A percentile compares a stretch with the other conserved stretches of the same genome.
Evolutionary conservation across 1,140 invertebrate genomes (phyloP).

Genomic region (Listronotus oregonensis): DNA sequence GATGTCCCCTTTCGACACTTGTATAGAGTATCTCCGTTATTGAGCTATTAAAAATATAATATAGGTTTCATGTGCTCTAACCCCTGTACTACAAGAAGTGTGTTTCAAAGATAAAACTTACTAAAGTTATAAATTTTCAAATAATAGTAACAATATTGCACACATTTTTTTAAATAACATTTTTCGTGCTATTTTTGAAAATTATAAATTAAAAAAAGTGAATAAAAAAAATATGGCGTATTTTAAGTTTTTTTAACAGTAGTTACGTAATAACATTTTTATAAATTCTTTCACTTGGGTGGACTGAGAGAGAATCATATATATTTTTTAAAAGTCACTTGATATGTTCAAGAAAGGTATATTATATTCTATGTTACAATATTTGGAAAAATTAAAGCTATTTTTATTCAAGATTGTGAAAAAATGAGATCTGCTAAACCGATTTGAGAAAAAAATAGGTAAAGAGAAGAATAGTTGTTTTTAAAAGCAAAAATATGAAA

Average conservation of each 20-base stretch:
- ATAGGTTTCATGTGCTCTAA: too few relatives aligned
- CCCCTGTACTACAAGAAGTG: not conserved
- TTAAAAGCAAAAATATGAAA: not conserved
- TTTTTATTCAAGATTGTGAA: constrained; percentile 13
- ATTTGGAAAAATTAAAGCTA: constrained; percentile 36
- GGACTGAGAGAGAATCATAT: constrained; percentile 22
- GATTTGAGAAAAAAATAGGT: constrained; percentile 9
- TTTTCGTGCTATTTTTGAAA: constrained; percentile 34
- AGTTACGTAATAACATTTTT: not conserved
- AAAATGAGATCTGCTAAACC: constrained; percentile 25
- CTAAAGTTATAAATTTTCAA: constrained; percentile 48
- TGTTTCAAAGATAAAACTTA: not conserved
- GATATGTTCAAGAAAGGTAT: constrained; percentile 34
- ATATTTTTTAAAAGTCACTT: not conserved
- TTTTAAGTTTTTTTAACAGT: constrained; percentile 5
- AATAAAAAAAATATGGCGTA: constrained; percentile 22
- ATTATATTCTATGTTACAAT: constrained; percentile 27
- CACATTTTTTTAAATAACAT: constrained; percentile 35
- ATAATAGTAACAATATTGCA: constrained; percentile 49
- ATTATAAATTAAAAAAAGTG: constrained; percentile 3
- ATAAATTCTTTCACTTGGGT: constrained; percentile 37
- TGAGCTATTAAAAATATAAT: too few relatives aligned
- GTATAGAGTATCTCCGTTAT: too few relatives aligned
- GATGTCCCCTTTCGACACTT: too few relatives aligned
- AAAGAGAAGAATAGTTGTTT: constrained; percentile 1